phyloP scores from a whole-genome alignment of 2,113 vertebrate species.

The Heterotilapia buettikoferi region DNA sequence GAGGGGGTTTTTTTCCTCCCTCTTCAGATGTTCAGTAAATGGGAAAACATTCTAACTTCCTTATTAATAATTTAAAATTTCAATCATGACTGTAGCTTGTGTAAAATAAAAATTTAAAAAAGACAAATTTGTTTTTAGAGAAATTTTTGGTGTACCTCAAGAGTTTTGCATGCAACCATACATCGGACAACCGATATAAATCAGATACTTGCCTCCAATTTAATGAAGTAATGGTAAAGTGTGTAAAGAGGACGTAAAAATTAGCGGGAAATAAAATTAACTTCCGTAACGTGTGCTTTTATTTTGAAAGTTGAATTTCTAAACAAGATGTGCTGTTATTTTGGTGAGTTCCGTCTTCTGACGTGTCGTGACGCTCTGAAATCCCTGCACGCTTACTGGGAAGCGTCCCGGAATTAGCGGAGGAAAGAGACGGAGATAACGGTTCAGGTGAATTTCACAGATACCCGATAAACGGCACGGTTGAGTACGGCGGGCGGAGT shows the following conservation, averaged over 20 bases:
- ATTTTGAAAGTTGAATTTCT: background rate
- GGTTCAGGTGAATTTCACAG: background rate
- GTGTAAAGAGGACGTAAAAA: background rate
- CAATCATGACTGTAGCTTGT: background rate
- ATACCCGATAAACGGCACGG: background rate
- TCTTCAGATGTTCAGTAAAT: background rate
- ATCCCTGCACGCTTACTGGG: background rate
- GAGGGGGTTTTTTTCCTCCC: accelerated
- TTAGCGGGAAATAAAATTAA: background rate
- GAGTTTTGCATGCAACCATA: background rate
- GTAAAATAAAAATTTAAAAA: background rate
- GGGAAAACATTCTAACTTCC: accelerated
- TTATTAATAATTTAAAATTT: background rate
- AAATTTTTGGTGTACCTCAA: background rate
- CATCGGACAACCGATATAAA: background rate
- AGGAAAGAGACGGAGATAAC: background rate
- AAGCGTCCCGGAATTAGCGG: constrained; percentile 4
- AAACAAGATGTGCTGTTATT: background rate
- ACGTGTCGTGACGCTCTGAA: constrained; percentile 36
- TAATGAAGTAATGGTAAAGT: background rate
- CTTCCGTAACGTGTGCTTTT: background rate
- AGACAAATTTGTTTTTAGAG: background rate
- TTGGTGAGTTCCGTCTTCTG: background rate
- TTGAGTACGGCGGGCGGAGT: background rate
- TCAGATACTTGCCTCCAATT: background rate